Evolutionary conservation across 2,888 invertebrate species (phyloP).

Genomic region (Linyphia triangularis): DNA sequence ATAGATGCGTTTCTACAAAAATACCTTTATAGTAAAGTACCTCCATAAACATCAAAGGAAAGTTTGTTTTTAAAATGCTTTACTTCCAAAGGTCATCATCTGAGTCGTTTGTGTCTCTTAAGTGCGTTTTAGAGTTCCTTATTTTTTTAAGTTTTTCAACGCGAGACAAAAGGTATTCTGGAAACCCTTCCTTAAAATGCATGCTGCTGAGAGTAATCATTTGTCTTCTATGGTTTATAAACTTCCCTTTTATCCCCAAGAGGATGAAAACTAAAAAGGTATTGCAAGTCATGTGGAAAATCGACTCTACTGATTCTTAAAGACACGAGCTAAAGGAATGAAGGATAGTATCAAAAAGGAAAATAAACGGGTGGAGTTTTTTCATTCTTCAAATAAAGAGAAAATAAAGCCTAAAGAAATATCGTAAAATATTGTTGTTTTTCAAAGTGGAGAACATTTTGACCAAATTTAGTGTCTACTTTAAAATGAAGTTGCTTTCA

Average conservation of each 20-base stretch:
- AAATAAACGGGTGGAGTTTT: slow-evolving; percentile 5
- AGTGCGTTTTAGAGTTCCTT: slow-evolving; percentile 64
- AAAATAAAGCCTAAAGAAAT: slow-evolving; percentile 33
- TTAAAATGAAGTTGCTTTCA: neutral
- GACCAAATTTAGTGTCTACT: neutral
- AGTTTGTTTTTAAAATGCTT: slow-evolving; percentile 65
- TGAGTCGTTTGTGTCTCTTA: slow-evolving; percentile 64
- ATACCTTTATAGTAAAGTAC: slow-evolving; percentile 65
- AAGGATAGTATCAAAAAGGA: slow-evolving; percentile 41
- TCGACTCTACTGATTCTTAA: slow-evolving; percentile 66
- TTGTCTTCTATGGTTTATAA: slow-evolving; percentile 68
- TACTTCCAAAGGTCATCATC: slow-evolving; percentile 63
- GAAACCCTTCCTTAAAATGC: slow-evolving; percentile 59
- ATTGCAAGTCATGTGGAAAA: slow-evolving; percentile 68
- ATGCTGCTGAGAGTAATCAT: slow-evolving; percentile 64
- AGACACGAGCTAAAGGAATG: slow-evolving; percentile 49
- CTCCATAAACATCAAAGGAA: slow-evolving; percentile 66
- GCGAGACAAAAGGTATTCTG: slow-evolving; percentile 63
- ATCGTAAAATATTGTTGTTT: slow-evolving; percentile 38
- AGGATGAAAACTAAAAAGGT: slow-evolving; percentile 48
- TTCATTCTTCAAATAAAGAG: neutral
- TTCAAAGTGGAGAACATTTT: slow-evolving; percentile 15
- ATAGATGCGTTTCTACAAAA: slow-evolving; percentile 41
- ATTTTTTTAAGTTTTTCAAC: slow-evolving; percentile 13
- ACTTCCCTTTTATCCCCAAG: slow-evolving; percentile 55